These are phyloP conservation scores for Gryon sp. DNA, from an alignment of 1,140 invertebrate genomes.

Conservation along the genomic window DNA sequence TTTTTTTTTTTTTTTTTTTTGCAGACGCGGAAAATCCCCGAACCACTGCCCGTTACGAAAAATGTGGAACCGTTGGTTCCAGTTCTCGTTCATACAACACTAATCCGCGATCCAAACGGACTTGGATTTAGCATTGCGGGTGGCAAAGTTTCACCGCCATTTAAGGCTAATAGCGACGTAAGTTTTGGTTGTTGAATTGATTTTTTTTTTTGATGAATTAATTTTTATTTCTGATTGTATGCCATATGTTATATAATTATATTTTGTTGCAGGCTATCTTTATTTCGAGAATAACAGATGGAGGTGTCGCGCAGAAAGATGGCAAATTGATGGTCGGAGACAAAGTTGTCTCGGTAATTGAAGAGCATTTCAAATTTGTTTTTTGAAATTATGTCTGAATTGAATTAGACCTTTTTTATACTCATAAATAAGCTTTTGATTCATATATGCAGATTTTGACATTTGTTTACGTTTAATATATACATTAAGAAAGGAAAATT, in stretches of 20 bases:
- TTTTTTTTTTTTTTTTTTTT: conserved; percentile 24
- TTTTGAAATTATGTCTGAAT: too few species aligned
- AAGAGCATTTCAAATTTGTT: too few species aligned
- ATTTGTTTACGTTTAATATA: too few species aligned
- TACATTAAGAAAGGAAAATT: too few species aligned
- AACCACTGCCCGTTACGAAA: conserved; percentile 70
- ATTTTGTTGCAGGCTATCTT: conserved; percentile 87
- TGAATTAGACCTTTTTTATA: too few species aligned
- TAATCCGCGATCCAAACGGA: conserved; percentile 93
- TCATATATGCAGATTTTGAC: too few species aligned
- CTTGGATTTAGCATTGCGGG: conserved; percentile 97
- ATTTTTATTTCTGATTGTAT: too few species aligned
- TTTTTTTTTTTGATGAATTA: not conserved
- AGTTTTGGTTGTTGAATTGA: conserved; percentile 56
- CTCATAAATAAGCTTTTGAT: too few species aligned
- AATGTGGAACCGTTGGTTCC: conserved; percentile 72
- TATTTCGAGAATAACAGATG: conserved; percentile 95
- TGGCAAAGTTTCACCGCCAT: conserved; percentile 93
- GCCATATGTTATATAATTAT: not conserved
- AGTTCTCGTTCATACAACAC: conserved; percentile 87
- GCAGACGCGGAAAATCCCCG: conserved; percentile 76
- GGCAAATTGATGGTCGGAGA: conserved; percentile 96
- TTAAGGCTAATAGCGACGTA: conserved; percentile 84
- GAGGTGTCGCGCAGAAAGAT: conserved; percentile 94
- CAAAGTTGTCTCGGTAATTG: conserved; percentile 92